A percentile compares a stretch with the other conserved stretches of the same genome.
Evolutionary conservation across 2,888 invertebrate genomes (phyloP).

Genomic region (Endomychus coccineus): DNA sequence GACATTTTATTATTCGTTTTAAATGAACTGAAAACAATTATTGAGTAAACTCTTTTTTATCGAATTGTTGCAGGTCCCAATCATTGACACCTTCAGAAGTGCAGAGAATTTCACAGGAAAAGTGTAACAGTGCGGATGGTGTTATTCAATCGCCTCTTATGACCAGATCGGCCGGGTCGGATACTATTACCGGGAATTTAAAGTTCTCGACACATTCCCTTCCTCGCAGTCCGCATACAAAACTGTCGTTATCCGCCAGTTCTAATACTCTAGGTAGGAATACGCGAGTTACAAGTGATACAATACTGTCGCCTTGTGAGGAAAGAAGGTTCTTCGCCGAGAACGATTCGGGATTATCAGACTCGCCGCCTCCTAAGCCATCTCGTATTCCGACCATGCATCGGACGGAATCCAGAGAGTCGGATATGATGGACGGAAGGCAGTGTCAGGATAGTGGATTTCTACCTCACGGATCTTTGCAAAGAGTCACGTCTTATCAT

Average conservation of each 20-base stretch:
- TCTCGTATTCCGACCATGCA: slow-evolving; percentile 53
- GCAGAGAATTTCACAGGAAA: slow-evolving; percentile 46
- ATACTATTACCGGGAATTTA: slow-evolving; percentile 30
- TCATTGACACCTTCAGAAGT: slow-evolving; percentile 63
- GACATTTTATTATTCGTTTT: no score
- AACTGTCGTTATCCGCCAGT: slow-evolving; percentile 48
- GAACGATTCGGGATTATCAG: slow-evolving; percentile 49
- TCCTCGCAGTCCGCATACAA: slow-evolving; percentile 40
- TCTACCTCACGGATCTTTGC: slow-evolving; percentile 40
- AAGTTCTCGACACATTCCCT: slow-evolving; percentile 55
- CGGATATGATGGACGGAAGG: slow-evolving; percentile 31
- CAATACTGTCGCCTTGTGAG: slow-evolving; percentile 49
- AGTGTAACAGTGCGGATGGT: slow-evolving; percentile 64
- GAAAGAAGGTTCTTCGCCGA: slow-evolving; percentile 52
- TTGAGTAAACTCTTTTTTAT: no score
- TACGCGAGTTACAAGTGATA: slow-evolving; percentile 54
- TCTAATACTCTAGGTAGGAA: slow-evolving; percentile 44
- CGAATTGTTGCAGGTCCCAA: no score
- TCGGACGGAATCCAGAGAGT: slow-evolving; percentile 39
- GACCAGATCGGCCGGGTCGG: slow-evolving; percentile 42
- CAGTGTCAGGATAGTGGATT: slow-evolving; percentile 33
- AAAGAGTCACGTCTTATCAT: slow-evolving; percentile 57
- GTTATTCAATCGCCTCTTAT: slow-evolving; percentile 51
- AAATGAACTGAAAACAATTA: no score
- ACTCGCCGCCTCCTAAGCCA: slow-evolving; percentile 56